phyloP scores from a whole-genome alignment of 2,113 vertebrate species.

The Semicossyphus pulcher region DNA sequence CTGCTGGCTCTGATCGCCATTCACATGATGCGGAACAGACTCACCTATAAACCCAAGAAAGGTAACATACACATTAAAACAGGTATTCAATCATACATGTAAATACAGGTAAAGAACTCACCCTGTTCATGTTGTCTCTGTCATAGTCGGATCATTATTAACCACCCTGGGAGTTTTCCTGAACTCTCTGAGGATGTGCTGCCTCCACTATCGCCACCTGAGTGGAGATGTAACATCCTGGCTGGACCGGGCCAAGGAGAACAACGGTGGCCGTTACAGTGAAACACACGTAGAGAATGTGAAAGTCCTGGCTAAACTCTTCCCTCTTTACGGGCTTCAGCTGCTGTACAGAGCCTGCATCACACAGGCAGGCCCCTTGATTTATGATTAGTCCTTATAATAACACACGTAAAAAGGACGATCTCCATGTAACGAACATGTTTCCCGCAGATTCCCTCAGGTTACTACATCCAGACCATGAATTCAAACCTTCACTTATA shows the following conservation, averaged over 20 bases:
- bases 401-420: neutral
- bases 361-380: slow-evolving; percentile 84
- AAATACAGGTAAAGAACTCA: neutral
- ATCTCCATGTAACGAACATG: neutral
- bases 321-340: slow-evolving; percentile 90
- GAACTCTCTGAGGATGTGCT: slow-evolving; percentile 83
- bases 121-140: neutral
- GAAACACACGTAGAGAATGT: slow-evolving; percentile 89
- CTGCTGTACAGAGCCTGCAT: slow-evolving; percentile 88
- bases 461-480: slow-evolving; percentile 95
- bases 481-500: slow-evolving; percentile 90
- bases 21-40: slow-evolving; percentile 88
- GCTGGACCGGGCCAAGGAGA: slow-evolving; percentile 89
- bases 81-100: neutral
- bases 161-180: slow-evolving; percentile 85
- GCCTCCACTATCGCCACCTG: slow-evolving; percentile 77
- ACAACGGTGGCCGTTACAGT: slow-evolving; percentile 85
- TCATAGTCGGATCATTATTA: slow-evolving; percentile 80
- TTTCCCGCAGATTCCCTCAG: slow-evolving; percentile 89
- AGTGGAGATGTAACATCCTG: slow-evolving; percentile 74
- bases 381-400: too few relatives aligned
- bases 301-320: slow-evolving; percentile 86
- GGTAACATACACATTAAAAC: slow-evolving; percentile 72
- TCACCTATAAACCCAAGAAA: slow-evolving; percentile 89
- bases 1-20: slow-evolving; percentile 88